These are phyloP conservation scores for Schizaphis graminum DNA, from an alignment of 2,888 invertebrate species.

Conservation along the genomic window DNA sequence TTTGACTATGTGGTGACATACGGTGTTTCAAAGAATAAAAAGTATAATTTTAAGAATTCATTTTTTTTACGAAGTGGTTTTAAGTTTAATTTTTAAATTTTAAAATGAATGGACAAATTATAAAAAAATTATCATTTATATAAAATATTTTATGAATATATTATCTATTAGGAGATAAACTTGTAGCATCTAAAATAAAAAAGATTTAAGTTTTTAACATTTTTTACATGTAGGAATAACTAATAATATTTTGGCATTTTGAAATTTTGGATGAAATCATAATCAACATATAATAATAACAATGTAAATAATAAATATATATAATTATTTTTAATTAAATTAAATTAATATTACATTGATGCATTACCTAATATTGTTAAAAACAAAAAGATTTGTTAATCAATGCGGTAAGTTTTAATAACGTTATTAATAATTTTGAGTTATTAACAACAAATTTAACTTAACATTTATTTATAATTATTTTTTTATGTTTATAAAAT, in stretches of 20 bases:
- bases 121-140: neutral
- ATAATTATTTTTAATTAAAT: too few relatives aligned
- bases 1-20: neutral
- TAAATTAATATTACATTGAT: too few relatives aligned
- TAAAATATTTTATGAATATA: neutral
- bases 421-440: too few relatives aligned
- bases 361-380: too few relatives aligned
- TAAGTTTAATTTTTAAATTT: neutral
- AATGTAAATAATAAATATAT: neutral
- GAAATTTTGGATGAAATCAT: neutral
- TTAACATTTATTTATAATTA: neutral
- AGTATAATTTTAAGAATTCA: neutral
- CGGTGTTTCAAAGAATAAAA: neutral
- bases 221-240: neutral
- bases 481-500: neutral
- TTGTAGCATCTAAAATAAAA: neutral
- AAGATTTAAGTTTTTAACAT: neutral
- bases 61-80: neutral
- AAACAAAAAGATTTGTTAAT: too few relatives aligned
- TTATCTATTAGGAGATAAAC: neutral
- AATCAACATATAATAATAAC: neutral
- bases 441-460: too few relatives aligned
- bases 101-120: neutral
- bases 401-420: too few relatives aligned
- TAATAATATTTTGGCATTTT: neutral